Evolutionary conservation across 2,888 invertebrate species (phyloP), one percentile per base, ranked within the genome.

Genomic region (Polylopha cassiicola): DNA sequence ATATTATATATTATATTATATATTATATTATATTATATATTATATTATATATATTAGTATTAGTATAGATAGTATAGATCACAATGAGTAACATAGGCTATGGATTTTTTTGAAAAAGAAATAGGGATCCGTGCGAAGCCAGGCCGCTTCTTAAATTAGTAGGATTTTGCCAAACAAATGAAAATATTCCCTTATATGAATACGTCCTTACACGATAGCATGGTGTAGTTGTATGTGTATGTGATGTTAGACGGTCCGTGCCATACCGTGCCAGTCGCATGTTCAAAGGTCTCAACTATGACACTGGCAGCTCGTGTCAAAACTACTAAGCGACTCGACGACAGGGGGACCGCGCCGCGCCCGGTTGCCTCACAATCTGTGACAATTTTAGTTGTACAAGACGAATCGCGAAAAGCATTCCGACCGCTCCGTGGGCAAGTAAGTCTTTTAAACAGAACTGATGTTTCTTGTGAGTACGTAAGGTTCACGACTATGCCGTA

Each of bases 231-330:
- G 24, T 41, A 59, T 60, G 63, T 68, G 74, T 60, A 73, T 79
- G 74, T 80, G 74, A 73, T 76, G 73, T 71, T 58, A 65, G 64
- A 55, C 64, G 66, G 68, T 73, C 50, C 75, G 84, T 85, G 75
- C 81, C 84, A 70, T 71, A 78, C 80, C 70, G 84, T 84, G 73
- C 80, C 85, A 73, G 78, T 55, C 61, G 65, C 66, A 63, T 68
- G 64, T 65, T 66, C 68, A 71, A 73, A 72, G 71, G 72, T 68
- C 68, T 70, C 65, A 77, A 71, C 77, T 77, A 73, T 78, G 73
- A 80, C 80, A 78, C 81, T 68, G 62, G 61, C 69, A 61, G 62
- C 68, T 70, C 73, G 78, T 79, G 76, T 73, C 77, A 74, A 79
- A 78, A 77, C 79, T 73, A 76, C 70, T 76, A 73, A 75, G 69